Percentiles rank a stretch among this genome's conserved stretches.
These are phyloP conservation scores for Caenorhabditis tropicalis DNA, from an alignment of 1,140 invertebrate genomes.

Conservation along the genomic window DNA sequence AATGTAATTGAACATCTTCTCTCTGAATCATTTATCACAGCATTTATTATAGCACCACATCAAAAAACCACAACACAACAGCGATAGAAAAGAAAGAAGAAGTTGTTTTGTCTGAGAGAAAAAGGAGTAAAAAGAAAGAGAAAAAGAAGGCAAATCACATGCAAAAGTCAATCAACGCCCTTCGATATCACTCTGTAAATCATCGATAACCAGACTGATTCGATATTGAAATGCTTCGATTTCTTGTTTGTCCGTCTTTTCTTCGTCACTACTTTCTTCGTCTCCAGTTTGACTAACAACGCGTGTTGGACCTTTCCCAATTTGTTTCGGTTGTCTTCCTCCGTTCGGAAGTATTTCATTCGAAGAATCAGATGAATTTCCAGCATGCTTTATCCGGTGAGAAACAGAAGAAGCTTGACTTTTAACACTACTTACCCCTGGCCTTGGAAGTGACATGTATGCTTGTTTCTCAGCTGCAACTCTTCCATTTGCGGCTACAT, in stretches of 20 bases:
- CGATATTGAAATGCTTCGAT: conserved; percentile 64
- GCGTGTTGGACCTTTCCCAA: conserved; percentile 27
- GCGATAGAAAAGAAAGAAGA: background rate
- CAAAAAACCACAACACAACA: background rate
- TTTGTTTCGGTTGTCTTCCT: background rate
- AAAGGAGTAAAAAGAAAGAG: conserved; percentile 7
- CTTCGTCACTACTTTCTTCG: conserved; percentile 23
- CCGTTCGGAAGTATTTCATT: conserved; percentile 24
- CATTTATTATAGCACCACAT: conserved; percentile 46
- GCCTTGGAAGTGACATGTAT: conserved; percentile 90
- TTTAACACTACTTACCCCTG: conserved; percentile 80
- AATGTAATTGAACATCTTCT: conserved; percentile 58
- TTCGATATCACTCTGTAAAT: conserved; percentile 60
- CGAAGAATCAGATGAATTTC: background rate
- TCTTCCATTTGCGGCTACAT: conserved; percentile 83
- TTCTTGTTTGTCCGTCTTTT: conserved; percentile 47
- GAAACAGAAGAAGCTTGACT: background rate
- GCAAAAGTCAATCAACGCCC: conserved; percentile 36
- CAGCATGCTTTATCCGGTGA: background rate
- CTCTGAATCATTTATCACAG: too few species aligned
- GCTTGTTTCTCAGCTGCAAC: conserved; percentile 83
- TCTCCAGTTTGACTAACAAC: conserved; percentile 46
- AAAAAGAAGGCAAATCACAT: conserved; percentile 37
- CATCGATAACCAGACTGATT: conserved; percentile 67
- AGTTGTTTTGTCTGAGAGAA: background rate